These are phyloP conservation scores for Tetraneura akinire DNA, from an alignment of 1,140 invertebrate genomes.

Conservation along the genomic window DNA sequence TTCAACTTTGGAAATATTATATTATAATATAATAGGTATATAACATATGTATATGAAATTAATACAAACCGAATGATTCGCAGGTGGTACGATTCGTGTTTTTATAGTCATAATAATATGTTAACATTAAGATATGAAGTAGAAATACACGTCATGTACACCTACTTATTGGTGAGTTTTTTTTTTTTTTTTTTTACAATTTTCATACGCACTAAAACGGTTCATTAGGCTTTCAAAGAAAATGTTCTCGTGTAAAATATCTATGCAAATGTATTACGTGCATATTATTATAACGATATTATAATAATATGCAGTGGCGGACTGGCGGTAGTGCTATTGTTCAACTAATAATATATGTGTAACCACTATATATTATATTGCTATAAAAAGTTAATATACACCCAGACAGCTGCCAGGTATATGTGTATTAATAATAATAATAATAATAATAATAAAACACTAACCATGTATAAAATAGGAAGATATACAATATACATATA, in stretches of 20 bases:
- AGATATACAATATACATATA: not conserved
- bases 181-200: not conserved
- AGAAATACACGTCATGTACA: not conserved
- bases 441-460: not conserved
- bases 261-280: slow-evolving; percentile 21
- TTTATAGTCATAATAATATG: not conserved
- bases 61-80: not conserved
- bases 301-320: too few relatives aligned
- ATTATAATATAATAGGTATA: too few relatives aligned
- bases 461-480: not conserved
- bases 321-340: slow-evolving; percentile 32
- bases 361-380: not conserved
- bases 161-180: not conserved
- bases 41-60: too few relatives aligned
- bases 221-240: slow-evolving; percentile 38
- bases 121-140: slow-evolving; percentile 1
- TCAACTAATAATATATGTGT: not conserved
- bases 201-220: not conserved
- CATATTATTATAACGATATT: not conserved
- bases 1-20: not conserved
- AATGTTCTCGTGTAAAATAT: slow-evolving; percentile 13
- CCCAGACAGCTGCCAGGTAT: slow-evolving; percentile 2
- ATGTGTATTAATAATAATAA: not conserved
- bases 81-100: slow-evolving; percentile 5
- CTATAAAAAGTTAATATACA: not conserved